Percentiles rank a stretch among this genome's conserved stretches.
Conservation (phyloP, 2,888 invertebrate species). For the Podabrus alpinus region DNA sequence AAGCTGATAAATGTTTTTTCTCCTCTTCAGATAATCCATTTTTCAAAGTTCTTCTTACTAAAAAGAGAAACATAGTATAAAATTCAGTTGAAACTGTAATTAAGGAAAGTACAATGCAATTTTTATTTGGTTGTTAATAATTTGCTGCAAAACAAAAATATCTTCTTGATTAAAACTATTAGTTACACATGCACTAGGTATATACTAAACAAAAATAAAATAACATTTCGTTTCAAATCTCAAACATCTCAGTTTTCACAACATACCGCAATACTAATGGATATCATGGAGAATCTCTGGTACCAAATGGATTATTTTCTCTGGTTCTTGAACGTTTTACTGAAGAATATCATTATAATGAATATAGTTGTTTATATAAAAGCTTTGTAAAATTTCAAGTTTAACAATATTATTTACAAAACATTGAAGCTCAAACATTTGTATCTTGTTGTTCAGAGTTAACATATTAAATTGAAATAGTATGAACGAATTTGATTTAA, state of each 20-base stretch:
- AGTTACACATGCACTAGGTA: background rate
- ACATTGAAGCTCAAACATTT: too few species aligned
- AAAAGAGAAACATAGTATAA: conserved; percentile 46
- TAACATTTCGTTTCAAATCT: background rate
- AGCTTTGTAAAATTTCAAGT: background rate
- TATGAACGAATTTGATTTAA: too few species aligned
- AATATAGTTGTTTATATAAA: background rate
- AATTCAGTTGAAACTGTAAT: background rate
- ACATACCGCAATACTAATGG: conserved; percentile 45
- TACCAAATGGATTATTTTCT: conserved; percentile 69
- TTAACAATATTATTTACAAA: background rate
- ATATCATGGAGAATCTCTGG: conserved; percentile 59
- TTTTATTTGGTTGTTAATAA: background rate
- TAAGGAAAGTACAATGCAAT: background rate
- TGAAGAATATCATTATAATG: conserved; percentile 45
- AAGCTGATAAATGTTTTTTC: conserved; percentile 74
- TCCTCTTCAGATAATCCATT: conserved; percentile 82
- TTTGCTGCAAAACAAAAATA: background rate
- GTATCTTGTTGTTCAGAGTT: too few species aligned
- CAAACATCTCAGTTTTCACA: conserved; percentile 13
- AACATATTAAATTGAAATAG: too few species aligned
- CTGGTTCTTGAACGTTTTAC: conserved; percentile 80
- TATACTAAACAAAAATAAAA: background rate
- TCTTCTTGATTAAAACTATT: background rate
- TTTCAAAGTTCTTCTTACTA: conserved; percentile 81